Evolutionary conservation across 1,140 invertebrate genomes (phyloP), one percentile per base, ranked within the genome.

Genomic region (Aphidius ervi): DNA sequence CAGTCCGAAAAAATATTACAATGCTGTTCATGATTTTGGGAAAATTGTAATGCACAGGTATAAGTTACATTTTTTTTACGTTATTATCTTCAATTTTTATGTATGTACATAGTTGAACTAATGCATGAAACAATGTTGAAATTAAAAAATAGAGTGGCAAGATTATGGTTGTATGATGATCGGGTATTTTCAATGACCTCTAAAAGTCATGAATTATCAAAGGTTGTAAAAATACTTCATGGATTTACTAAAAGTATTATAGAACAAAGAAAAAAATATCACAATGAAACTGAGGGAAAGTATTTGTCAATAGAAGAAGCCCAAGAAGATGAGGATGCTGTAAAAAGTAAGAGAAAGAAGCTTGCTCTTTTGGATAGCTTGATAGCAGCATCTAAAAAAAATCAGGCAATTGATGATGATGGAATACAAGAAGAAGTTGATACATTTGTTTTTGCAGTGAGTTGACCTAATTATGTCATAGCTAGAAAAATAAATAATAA

Each of bases 401-500:
- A 82, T 46, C 74, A 78, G 9, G 73, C 78, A 6, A 74, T 91
- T 9, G 76, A 80, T 0, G 82, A 87, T 63, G 81, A 84, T 53
- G 85, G 89, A 68, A 89, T 93, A 48, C 80, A 87, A 52, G 90
- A 93, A 72, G 91, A 93, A 81, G 90, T 92, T 16, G 90, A 92
- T 68, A 93, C 91, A 5, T 93, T 93, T 67, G 92, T 90, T 85
- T 91, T 91, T 74, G 88, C 88, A 79, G 88, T 67, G 23, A 56
- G 37, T 57, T 47, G 31, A n/a, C 39, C n/a, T 56, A 42, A 58
- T 16, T 6, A 45, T 46, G 46, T 0, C 6, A 39, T 56, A 43
- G 47, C 39, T 42, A 52, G 37, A 41, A 41, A 10, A 46, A 41
- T 20, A 9, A 55, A 9, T 16, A 16, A 16, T 16, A 16, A 16